phyloP scores from a whole-genome alignment of 2,113 vertebrate genomes.

The western clawed frog (Xenopus tropicalis) region DNA sequence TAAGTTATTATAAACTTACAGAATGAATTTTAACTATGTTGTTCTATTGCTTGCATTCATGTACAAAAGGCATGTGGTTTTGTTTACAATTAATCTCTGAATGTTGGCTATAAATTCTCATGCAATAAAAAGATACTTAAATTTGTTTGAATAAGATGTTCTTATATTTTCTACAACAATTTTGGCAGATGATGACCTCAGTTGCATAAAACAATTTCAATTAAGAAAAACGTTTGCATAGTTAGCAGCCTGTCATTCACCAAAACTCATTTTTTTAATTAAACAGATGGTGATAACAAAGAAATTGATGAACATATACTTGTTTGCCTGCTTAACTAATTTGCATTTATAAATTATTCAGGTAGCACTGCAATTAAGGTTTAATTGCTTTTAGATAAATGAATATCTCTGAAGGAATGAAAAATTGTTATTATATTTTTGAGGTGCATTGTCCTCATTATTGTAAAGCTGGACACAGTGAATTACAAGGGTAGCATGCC shows the following conservation, averaged over 20 bases:
- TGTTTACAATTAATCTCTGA: conserved; percentile 19
- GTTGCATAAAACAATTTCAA: conserved; percentile 61
- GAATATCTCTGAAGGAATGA: conserved; percentile 66
- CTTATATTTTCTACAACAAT: conserved; percentile 54
- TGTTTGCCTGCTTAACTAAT: conserved; percentile 63
- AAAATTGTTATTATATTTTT: conserved; percentile 54
- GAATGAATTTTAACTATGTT: too few relatives aligned
- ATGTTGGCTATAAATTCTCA: background rate
- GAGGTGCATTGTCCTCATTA: conserved; percentile 27
- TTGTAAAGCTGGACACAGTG: background rate
- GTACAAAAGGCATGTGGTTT: background rate
- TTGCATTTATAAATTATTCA: conserved; percentile 72
- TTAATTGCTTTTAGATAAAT: conserved; percentile 72
- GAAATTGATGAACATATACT: conserved; percentile 67
- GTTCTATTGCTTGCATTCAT: background rate
- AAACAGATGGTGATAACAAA: conserved; percentile 72
- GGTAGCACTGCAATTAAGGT: conserved; percentile 65
- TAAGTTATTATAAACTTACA: too few relatives aligned
- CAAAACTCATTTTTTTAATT: conserved; percentile 68
- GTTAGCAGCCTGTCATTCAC: conserved; percentile 66
- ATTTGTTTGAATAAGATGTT: conserved; percentile 56
- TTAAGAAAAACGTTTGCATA: conserved; percentile 59
- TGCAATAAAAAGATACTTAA: conserved; percentile 53
- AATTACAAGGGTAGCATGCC: background rate
- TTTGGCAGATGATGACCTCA: conserved; percentile 60